phyloP scores from a whole-genome alignment of 2,797 vertebrate genomes.

The Myotis planiceps region DNA sequence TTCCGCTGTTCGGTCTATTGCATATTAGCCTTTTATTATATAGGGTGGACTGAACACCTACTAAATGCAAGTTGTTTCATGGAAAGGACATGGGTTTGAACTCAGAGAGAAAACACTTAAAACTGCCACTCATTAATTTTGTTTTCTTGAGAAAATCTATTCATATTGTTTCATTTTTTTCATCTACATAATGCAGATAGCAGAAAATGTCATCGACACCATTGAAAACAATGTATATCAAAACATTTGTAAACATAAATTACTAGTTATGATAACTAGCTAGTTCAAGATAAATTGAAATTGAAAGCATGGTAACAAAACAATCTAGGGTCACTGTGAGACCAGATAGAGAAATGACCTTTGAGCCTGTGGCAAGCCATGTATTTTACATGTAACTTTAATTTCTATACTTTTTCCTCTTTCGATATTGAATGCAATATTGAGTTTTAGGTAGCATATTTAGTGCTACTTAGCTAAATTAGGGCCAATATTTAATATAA shows the following conservation, averaged over 20 bases:
- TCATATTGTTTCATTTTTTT: neutral
- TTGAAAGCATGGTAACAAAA: neutral
- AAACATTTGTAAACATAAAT: neutral
- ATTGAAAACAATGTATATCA: neutral
- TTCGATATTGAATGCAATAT: neutral
- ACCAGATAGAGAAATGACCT: neutral
- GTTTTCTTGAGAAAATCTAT: neutral
- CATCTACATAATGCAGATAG: neutral
- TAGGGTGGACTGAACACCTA: neutral
- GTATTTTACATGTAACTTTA: neutral
- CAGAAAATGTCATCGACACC: neutral
- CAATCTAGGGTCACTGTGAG: neutral
- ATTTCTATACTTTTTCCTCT: neutral
- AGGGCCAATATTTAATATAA: neutral
- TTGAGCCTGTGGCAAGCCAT: neutral
- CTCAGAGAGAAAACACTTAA: neutral
- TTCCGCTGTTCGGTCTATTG: no score
- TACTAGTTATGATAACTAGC: neutral
- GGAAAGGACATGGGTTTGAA: neutral
- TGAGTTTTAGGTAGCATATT: neutral
- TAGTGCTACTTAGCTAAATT: neutral
- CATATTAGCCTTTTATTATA: no score
- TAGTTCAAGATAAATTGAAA: neutral
- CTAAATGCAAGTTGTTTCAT: neutral
- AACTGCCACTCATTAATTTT: neutral